phyloP scores from a whole-genome alignment of 2,888 invertebrate species.

The Sclerodermus sp. region DNA sequence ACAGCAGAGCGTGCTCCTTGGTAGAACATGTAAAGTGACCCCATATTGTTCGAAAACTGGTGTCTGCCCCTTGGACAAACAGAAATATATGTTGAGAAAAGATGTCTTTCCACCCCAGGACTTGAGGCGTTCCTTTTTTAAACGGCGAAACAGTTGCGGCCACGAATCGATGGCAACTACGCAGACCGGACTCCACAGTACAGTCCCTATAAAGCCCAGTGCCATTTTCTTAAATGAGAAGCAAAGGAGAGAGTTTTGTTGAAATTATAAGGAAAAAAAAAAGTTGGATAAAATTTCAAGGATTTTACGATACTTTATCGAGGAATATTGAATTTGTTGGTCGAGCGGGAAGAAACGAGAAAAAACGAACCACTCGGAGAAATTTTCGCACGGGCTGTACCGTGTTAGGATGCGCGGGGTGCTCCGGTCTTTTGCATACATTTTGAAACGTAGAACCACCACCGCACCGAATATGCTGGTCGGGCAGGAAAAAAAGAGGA shows the following conservation, averaged over 20 bases:
- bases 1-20: slow-evolving; percentile 9
- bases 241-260: no score
- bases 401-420: slow-evolving; percentile 53
- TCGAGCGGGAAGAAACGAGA: slow-evolving; percentile 1
- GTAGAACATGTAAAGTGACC: slow-evolving; percentile 29
- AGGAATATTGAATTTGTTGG: background rate
- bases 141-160: slow-evolving; percentile 56
- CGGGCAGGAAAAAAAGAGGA: slow-evolving; percentile 25
- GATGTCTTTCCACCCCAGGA: slow-evolving; percentile 48
- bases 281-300: slow-evolving; percentile 1
- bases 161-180: slow-evolving; percentile 58
- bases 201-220: slow-evolving; percentile 42
- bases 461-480: slow-evolving; percentile 46
- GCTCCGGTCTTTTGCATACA: slow-evolving; percentile 55
- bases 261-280: no score
- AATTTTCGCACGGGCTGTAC: slow-evolving; percentile 48
- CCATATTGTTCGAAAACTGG: slow-evolving; percentile 39
- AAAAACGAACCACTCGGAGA: slow-evolving; percentile 5
- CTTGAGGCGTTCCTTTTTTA: slow-evolving; percentile 52
- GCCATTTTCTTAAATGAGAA: no score
- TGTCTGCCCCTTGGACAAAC: slow-evolving; percentile 51
- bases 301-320: background rate
- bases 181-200: slow-evolving; percentile 52
- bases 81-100: slow-evolving; percentile 51
- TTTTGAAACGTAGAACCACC: slow-evolving; percentile 51